These are phyloP conservation scores for Orbicella faveolata DNA, from an alignment of 64 coral and sea anemone genomes.

Conservation along the genomic window DNA sequence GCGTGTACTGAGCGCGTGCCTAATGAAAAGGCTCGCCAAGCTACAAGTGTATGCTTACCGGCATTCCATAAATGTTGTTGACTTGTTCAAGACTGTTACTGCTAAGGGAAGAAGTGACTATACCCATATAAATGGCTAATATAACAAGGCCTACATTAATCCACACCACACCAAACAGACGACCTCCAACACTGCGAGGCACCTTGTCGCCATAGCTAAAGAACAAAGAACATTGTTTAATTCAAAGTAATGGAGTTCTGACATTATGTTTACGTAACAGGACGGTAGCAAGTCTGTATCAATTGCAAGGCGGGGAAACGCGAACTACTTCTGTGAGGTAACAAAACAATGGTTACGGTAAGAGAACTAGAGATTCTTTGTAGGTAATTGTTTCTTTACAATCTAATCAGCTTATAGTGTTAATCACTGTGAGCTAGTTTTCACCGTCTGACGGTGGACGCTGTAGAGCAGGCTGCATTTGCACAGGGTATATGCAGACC, in stretches of 20 bases:
- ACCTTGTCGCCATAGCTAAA: conserved; percentile 90
- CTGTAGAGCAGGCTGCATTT: no score
- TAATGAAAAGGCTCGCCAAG: background rate
- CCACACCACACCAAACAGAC: conserved; percentile 87
- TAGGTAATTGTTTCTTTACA: no score
- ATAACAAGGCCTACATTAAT: conserved; percentile 95
- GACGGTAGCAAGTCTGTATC: background rate
- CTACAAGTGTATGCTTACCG: conserved; percentile 41
- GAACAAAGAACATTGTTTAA: background rate
- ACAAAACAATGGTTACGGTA: no score
- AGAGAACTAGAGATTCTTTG: no score
- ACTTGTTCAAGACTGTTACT: conserved; percentile 66
- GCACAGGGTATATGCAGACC: no score
- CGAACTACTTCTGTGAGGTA: no score
- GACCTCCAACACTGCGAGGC: conserved; percentile 68
- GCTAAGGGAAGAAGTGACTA: conserved; percentile 84
- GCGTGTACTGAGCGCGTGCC: no score
- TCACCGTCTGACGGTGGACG: no score
- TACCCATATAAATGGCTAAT: conserved; percentile 96
- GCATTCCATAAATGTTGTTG: conserved; percentile 85
- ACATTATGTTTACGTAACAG: background rate
- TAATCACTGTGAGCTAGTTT: no score
- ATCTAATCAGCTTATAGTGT: no score
- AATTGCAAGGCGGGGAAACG: no score
- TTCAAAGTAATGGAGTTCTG: background rate